A percentile compares a stretch with the other conserved stretches of the same genome.
Evolutionary conservation across 2,888 invertebrate species (phyloP).

Genomic region (Sphecodes monilicornis): DNA sequence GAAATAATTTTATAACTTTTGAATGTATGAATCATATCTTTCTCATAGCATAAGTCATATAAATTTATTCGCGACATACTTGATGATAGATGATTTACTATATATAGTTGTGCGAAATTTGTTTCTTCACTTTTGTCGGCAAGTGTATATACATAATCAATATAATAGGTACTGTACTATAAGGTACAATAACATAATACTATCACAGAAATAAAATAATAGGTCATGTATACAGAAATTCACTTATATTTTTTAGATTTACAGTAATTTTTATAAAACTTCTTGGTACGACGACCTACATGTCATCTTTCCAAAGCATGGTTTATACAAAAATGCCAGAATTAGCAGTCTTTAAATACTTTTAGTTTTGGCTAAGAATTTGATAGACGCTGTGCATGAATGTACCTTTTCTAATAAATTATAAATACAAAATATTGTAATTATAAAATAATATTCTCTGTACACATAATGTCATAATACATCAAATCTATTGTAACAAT

Average conservation of each 20-base stretch:
- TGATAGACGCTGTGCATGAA: slow-evolving; percentile 80
- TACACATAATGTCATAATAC: slow-evolving; percentile 78
- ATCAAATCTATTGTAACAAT: slow-evolving; percentile 76
- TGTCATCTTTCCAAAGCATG: slow-evolving; percentile 77
- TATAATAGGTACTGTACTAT: slow-evolving; percentile 67
- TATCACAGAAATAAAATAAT: slow-evolving; percentile 67
- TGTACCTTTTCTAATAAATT: slow-evolving; percentile 79
- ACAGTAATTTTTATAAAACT: slow-evolving; percentile 83
- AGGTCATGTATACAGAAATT: slow-evolving; percentile 78
- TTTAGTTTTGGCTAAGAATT: slow-evolving; percentile 77
- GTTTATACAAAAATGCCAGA: slow-evolving; percentile 73
- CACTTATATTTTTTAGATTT: slow-evolving; percentile 84
- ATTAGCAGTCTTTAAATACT: slow-evolving; percentile 75
- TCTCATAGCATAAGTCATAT: neutral
- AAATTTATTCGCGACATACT: neutral
- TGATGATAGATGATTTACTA: neutral
- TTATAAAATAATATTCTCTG: slow-evolving; percentile 78
- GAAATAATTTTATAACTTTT: neutral
- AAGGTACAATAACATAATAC: slow-evolving; percentile 63
- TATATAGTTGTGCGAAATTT: neutral
- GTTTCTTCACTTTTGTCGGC: neutral
- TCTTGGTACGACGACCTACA: slow-evolving; percentile 80
- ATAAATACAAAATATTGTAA: slow-evolving; percentile 78
- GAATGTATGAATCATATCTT: neutral
- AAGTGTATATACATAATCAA: slow-evolving; percentile 65